These are phyloP conservation scores for Saccostrea glomerata DNA, from an alignment of 1,140 invertebrate species.

Conservation along the genomic window DNA sequence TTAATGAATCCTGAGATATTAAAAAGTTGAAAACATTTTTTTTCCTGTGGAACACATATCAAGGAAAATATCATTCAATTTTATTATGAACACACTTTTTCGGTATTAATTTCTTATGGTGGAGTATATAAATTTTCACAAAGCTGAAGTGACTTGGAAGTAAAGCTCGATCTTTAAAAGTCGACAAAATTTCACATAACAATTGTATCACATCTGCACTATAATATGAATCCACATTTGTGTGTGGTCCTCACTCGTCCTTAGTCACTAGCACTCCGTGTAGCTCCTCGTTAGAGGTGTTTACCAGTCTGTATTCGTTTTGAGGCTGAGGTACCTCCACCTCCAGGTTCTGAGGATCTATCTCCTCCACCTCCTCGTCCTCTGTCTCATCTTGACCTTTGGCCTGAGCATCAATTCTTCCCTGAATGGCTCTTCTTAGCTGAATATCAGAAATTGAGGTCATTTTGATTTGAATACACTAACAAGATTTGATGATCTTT, in stretches of 20 bases:
- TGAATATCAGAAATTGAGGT: constrained; percentile 54
- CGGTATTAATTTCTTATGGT: not conserved
- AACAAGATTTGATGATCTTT: not conserved
- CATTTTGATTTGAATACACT: not conserved
- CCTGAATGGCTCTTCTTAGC: constrained; percentile 70
- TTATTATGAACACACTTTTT: not conserved
- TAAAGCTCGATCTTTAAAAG: not conserved
- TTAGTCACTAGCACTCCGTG: not conserved
- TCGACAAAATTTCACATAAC: not conserved
- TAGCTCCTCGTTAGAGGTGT: constrained; percentile 26
- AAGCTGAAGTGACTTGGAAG: not conserved
- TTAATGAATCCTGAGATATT: not conserved
- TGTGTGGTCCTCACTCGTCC: not conserved
- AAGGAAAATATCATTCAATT: not conserved
- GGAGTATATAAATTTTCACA: not conserved
- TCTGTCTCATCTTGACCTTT: constrained; percentile 7
- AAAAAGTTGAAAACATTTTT: not conserved
- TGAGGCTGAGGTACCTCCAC: not conserved
- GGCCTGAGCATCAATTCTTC: constrained; percentile 68
- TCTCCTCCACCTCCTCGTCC: constrained; percentile 52
- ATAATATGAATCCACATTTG: not conserved
- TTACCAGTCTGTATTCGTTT: constrained; percentile 41
- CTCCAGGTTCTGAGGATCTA: constrained; percentile 54
- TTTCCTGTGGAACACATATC: not conserved
- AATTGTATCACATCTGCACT: not conserved